phyloP scores from a whole-genome alignment of 2,113 vertebrate genomes.

The Ivindomyrus marchei region DNA sequence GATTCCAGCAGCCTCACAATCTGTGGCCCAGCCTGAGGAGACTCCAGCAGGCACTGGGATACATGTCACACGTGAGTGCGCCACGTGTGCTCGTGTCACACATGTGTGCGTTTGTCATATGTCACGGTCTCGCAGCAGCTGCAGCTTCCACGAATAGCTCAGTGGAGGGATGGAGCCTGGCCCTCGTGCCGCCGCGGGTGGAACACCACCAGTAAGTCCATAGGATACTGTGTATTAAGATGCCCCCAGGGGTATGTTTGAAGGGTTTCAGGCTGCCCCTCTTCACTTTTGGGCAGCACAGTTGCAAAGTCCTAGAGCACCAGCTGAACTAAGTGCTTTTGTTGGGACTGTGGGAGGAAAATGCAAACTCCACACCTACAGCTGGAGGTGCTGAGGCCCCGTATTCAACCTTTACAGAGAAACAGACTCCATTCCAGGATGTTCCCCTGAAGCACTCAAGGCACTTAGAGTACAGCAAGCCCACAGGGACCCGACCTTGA shows the following conservation, averaged over 20 bases:
- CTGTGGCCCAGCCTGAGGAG: too few relatives aligned
- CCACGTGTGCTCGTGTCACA: neutral
- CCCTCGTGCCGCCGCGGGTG: neutral
- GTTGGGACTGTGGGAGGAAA: neutral
- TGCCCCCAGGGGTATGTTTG: neutral
- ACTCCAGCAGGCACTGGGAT: neutral
- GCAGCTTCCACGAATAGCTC: too few relatives aligned
- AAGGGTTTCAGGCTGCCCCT: neutral
- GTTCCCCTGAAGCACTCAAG: neutral
- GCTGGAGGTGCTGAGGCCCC: neutral
- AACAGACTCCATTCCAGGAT: neutral
- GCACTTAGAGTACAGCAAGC: neutral
- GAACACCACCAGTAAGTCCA: neutral
- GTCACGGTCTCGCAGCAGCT: too few relatives aligned
- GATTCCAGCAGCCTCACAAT: too few relatives aligned
- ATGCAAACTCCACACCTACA: neutral
- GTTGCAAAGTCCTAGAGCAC: neutral
- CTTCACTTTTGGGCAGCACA: neutral
- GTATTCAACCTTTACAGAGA: neutral
- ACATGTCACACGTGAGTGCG: neutral
- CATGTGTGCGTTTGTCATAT: neutral
- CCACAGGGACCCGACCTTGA: neutral
- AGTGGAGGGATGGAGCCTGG: neutral
- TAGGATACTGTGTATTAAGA: neutral
- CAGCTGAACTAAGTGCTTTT: neutral